Evolutionary conservation across 2,888 invertebrate genomes (phyloP).

Genomic region (Marronus borbonicus): DNA sequence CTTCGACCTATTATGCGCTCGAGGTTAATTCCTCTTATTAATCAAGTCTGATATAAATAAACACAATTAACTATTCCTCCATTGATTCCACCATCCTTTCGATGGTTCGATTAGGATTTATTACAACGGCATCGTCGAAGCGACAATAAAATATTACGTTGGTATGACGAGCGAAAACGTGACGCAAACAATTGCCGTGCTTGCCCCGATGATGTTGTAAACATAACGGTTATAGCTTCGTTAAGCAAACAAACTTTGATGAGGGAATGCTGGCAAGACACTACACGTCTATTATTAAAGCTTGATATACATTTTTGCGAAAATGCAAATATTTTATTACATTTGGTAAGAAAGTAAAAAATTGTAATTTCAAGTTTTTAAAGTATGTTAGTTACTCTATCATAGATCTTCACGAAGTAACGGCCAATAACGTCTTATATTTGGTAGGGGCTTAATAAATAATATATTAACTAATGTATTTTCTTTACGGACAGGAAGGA

Average conservation of each 20-base stretch:
- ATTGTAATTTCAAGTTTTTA: too few species aligned
- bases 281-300: neutral
- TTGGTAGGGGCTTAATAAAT: too few species aligned
- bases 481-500: too few species aligned
- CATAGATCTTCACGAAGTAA: too few species aligned
- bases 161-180: slow-evolving; percentile 34
- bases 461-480: too few species aligned
- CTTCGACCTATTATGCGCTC: slow-evolving; percentile 43
- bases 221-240: neutral
- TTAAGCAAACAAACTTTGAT: neutral
- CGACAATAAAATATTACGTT: slow-evolving; percentile 38
- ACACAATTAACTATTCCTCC: slow-evolving; percentile 47
- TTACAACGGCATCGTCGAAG: slow-evolving; percentile 8
- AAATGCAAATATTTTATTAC: neutral
- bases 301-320: neutral
- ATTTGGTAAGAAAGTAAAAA: too few species aligned
- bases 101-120: slow-evolving; percentile 48
- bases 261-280: neutral
- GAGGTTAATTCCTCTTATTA: slow-evolving; percentile 51
- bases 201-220: slow-evolving; percentile 3
- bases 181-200: slow-evolving; percentile 1
- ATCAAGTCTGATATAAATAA: slow-evolving; percentile 49
- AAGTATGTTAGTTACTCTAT: too few species aligned
- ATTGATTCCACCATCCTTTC: neutral
- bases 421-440: too few species aligned